Percentiles rank a stretch among this genome's conserved stretches.
These are phyloP conservation scores for Heliconius erato DNA, from an alignment of 2,888 invertebrate species.

Conservation along the genomic window DNA sequence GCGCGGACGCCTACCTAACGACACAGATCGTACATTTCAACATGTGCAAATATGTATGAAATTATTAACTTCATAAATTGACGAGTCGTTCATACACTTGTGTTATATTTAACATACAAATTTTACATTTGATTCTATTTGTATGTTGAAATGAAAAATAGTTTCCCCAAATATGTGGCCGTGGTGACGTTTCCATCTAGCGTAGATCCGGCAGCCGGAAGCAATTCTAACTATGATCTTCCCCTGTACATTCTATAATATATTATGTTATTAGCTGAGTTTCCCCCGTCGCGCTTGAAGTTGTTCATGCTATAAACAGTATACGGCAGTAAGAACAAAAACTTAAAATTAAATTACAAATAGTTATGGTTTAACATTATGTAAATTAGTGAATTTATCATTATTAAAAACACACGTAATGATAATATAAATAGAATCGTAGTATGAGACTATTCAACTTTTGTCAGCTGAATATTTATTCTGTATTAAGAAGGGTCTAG, in stretches of 20 bases:
- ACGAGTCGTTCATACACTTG: not conserved
- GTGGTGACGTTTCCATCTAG: slow-evolving; percentile 53
- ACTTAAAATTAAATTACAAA: not conserved
- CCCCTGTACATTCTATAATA: slow-evolving; percentile 54
- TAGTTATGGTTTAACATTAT: not conserved
- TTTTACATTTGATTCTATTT: not conserved
- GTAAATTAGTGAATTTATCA: not conserved
- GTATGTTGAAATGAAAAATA: not conserved
- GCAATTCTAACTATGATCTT: slow-evolving; percentile 76
- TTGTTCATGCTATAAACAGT: not conserved
- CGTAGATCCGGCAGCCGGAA: slow-evolving; percentile 67
- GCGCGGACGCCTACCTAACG: slow-evolving; percentile 84
- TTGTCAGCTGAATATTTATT: no score
- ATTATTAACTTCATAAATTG: slow-evolving; percentile 52
- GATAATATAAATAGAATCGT: no score
- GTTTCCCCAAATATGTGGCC: slow-evolving; percentile 8
- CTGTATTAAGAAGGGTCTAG: no score
- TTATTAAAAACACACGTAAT: not conserved
- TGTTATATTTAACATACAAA: not conserved
- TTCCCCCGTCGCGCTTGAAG: not conserved
- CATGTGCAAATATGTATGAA: slow-evolving; percentile 62
- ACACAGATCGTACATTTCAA: slow-evolving; percentile 74
- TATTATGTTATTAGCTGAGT: not conserved
- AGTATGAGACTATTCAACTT: no score
- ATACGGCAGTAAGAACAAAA: not conserved